A percentile compares a stretch with the other conserved stretches of the same genome.
Conservation (phyloP, 2,113 vertebrate genomes). For the Columbina picui region DNA sequence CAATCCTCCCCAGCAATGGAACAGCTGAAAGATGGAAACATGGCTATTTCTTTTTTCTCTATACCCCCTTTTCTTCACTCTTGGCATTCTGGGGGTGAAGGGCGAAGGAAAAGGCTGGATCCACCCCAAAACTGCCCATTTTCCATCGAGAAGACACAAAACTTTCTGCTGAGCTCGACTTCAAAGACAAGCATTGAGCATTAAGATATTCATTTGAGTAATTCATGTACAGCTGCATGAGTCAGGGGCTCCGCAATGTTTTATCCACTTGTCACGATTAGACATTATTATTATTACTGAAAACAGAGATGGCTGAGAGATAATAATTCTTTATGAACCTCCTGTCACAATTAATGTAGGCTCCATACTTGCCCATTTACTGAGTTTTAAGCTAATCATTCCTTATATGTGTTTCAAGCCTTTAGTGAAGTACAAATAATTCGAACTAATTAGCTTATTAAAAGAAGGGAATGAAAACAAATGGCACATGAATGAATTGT, state of each 20-base stretch:
- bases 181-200: slow-evolving; percentile 26
- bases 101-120: not conserved
- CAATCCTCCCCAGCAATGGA: not conserved
- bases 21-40: not conserved
- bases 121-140: not conserved
- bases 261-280: slow-evolving; percentile 75
- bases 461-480: slow-evolving; percentile 80
- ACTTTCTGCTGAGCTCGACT: slow-evolving; percentile 43
- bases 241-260: slow-evolving; percentile 64
- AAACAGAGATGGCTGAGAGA: slow-evolving; percentile 76
- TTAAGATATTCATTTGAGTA: slow-evolving; percentile 53
- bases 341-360: slow-evolving; percentile 74
- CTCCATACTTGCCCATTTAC: slow-evolving; percentile 68
- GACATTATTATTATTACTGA: slow-evolving; percentile 72
- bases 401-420: slow-evolving; percentile 78
- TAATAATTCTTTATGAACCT: slow-evolving; percentile 76
- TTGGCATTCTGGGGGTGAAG: not conserved
- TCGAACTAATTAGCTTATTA: slow-evolving; percentile 83
- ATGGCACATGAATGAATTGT: slow-evolving; percentile 81
- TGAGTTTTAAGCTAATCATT: slow-evolving; percentile 77
- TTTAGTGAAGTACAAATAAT: slow-evolving; percentile 82
- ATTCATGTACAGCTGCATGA: slow-evolving; percentile 69
- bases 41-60: not conserved
- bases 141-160: not conserved
- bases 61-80: not conserved